phyloP scores from a whole-genome alignment of 1,140 invertebrate genomes.

The Nasonia vitripennis region DNA sequence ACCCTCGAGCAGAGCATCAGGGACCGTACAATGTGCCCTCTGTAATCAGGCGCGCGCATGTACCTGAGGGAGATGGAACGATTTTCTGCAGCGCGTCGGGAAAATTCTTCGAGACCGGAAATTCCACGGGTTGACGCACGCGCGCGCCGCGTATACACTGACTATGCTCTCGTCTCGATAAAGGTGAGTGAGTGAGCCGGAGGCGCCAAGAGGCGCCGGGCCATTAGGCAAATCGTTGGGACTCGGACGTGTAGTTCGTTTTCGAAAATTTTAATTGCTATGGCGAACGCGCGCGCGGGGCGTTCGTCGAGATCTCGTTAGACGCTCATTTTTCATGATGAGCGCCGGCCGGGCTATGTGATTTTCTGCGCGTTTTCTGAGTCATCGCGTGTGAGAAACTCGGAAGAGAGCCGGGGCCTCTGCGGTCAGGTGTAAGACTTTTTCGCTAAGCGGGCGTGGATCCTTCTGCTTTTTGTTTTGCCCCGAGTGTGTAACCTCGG shows the following conservation, averaged over 20 bases:
- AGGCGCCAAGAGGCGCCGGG: conserved; percentile 25
- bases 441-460: background rate
- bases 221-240: conserved; percentile 46
- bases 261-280: conserved; percentile 50
- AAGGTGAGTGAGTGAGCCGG: background rate
- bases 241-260: background rate
- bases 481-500: too few relatives aligned
- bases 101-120: conserved; percentile 6
- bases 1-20: background rate
- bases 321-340: conserved; percentile 42
- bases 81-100: conserved; percentile 7
- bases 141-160: background rate
- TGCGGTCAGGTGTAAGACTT: conserved; percentile 26
- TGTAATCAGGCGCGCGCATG: conserved; percentile 4
- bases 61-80: conserved; percentile 27
- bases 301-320: conserved; percentile 27
- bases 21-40: background rate
- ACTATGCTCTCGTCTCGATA: background rate
- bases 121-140: conserved; percentile 10
- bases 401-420: background rate
- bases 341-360: background rate
- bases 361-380: conserved; percentile 19
- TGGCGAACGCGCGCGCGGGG: background rate
- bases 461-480: background rate
- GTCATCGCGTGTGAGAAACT: conserved; percentile 5